Conservation (phyloP, 2,113 vertebrate species). For the Pachypanchax playfairii region DNA sequence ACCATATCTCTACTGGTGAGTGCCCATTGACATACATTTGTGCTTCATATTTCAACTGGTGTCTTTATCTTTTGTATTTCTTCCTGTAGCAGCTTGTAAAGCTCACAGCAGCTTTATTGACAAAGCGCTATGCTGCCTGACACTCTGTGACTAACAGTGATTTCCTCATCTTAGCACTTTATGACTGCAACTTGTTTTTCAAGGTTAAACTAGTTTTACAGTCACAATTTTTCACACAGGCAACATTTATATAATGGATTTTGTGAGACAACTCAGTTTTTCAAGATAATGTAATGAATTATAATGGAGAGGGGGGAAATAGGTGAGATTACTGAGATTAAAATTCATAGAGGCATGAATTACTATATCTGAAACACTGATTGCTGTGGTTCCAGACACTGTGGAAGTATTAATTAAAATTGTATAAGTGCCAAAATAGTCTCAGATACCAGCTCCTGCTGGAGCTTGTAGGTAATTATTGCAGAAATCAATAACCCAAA, state of each 20-base stretch:
- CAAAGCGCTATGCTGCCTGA: constrained; percentile 36
- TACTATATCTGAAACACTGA: constrained; percentile 35
- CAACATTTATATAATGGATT: constrained; percentile 32
- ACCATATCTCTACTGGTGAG: constrained; percentile 98
- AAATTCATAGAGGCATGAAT: constrained; percentile 49
- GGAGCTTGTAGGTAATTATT: constrained; percentile 71
- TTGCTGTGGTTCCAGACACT: constrained; percentile 36
- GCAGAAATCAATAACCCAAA: constrained; percentile 60
- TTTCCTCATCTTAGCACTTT: constrained; percentile 54
- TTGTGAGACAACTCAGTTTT: constrained; percentile 44
- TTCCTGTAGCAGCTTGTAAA: constrained; percentile 25
- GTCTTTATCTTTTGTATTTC: constrained; percentile 18
- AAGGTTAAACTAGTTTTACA: constrained; percentile 52
- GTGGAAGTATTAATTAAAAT: constrained; percentile 59
- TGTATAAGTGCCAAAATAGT: constrained; percentile 58
- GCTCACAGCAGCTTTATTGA: constrained; percentile 42
- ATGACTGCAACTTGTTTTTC: constrained; percentile 52
- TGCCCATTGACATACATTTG: constrained; percentile 53
- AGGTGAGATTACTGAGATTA: constrained; percentile 64
- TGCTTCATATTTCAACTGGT: constrained; percentile 18
- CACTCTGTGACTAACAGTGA: constrained; percentile 38
- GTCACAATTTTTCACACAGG: constrained; percentile 31
- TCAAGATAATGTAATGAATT: constrained; percentile 54
- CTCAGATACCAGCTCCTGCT: constrained; percentile 28
- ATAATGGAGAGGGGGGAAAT: constrained; percentile 31